A percentile compares a stretch with the other conserved stretches of the same genome.
Conservation (phyloP, 1,140 invertebrate species). For the Aphis craccivora region DNA sequence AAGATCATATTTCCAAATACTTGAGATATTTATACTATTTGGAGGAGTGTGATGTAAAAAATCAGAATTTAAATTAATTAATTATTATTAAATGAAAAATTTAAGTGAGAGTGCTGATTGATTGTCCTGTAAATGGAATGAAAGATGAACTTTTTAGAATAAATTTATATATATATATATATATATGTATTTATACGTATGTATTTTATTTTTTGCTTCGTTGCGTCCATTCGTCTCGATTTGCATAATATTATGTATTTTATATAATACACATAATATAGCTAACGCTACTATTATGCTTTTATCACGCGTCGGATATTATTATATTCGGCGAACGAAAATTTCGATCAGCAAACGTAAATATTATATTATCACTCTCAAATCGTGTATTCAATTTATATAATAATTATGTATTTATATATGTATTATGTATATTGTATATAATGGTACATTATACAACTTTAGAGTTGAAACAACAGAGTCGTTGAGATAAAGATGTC, state of each 20-base stretch:
- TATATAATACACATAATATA: neutral
- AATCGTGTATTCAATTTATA: neutral
- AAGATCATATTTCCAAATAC: too few relatives aligned
- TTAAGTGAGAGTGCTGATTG: neutral
- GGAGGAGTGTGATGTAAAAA: too few relatives aligned
- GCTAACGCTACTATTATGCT: neutral
- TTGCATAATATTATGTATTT: neutral
- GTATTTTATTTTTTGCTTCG: neutral
- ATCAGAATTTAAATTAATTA: neutral
- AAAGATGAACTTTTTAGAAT: neutral
- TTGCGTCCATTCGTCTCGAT: neutral
- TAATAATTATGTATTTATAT: too few relatives aligned
- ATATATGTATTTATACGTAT: neutral
- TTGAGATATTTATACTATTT: too few relatives aligned
- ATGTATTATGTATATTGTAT: neutral
- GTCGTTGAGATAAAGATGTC: neutral
- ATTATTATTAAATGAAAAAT: neutral
- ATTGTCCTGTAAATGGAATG: neutral
- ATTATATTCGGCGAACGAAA: neutral
- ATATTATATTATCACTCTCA: neutral
- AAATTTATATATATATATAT: too few relatives aligned
- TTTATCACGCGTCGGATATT: neutral
- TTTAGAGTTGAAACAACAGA: neutral
- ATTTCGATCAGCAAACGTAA: neutral
- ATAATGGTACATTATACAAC: neutral